Evolutionary conservation across 2,888 invertebrate species (phyloP).

Genomic region (Graphium colonna): DNA sequence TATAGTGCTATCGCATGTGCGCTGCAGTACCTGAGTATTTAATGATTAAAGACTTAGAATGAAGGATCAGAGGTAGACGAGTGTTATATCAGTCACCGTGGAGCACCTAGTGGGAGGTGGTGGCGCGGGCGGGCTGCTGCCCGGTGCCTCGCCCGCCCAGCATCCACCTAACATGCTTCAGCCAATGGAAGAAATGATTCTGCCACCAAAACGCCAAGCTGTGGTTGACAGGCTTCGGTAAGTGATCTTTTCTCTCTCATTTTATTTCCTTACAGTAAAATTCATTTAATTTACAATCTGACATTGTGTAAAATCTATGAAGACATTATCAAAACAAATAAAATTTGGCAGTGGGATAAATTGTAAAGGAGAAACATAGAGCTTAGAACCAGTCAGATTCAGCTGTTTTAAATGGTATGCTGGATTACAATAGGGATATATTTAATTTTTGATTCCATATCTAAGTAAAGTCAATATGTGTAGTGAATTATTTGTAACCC

Average conservation of each 20-base stretch:
- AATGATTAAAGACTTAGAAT: constrained; percentile 44
- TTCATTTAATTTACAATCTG: neutral
- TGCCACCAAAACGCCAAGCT: constrained; percentile 90
- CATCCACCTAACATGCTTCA: constrained; percentile 83
- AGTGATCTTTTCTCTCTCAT: constrained; percentile 26
- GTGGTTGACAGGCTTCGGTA: constrained; percentile 90
- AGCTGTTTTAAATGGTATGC: no score
- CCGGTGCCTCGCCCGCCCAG: constrained; percentile 80
- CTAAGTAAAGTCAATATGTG: no score
- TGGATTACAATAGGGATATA: no score
- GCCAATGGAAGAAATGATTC: constrained; percentile 84
- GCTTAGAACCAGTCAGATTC: no score
- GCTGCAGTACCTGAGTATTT: constrained; percentile 62
- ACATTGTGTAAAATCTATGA: neutral
- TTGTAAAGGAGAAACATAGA: neutral
- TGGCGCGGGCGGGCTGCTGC: constrained; percentile 83
- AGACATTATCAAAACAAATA: no score
- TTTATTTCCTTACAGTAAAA: neutral
- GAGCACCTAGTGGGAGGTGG: constrained; percentile 90
- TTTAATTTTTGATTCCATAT: no score
- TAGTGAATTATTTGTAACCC: no score
- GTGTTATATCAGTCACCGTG: constrained; percentile 72
- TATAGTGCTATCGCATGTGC: constrained; percentile 56
- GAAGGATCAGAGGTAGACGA: constrained; percentile 56
- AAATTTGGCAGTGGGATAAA: no score